A percentile compares a stretch with the other conserved stretches of the same genome.
phyloP scores from a whole-genome alignment of 2,888 invertebrate genomes.

The Bellardia bayeri region DNA sequence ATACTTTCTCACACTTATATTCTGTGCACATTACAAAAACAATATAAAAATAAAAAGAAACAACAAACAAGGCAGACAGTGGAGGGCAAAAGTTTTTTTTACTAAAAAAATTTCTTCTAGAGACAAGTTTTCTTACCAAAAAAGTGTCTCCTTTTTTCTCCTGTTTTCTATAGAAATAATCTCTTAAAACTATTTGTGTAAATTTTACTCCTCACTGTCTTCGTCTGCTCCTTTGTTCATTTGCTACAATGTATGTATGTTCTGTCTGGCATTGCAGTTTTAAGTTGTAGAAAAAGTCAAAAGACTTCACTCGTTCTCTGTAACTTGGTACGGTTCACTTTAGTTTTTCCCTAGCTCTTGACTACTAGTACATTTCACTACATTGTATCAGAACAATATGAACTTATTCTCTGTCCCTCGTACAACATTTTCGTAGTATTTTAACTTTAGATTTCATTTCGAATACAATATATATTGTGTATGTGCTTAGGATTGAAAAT shows the following conservation, averaged over 20 bases:
- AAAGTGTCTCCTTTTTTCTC: no score
- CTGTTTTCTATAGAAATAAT: no score
- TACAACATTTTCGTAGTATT: neutral
- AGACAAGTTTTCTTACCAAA: neutral
- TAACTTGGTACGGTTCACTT: conserved; percentile 19
- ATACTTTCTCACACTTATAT: conserved; percentile 10
- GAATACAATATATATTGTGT: conserved; percentile 22
- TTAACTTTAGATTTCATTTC: conserved; percentile 37
- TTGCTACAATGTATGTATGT: conserved; percentile 2
- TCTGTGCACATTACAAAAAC: neutral
- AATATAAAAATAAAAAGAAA: neutral
- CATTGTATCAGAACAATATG: neutral
- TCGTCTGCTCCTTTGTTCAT: neutral
- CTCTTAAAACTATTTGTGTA: no score
- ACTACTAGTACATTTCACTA: conserved; percentile 11
- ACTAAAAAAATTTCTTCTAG: no score
- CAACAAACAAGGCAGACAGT: conserved; percentile 1
- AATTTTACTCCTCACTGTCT: conserved; percentile 33
- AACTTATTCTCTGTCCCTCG: neutral
- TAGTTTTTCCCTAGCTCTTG: conserved; percentile 11
- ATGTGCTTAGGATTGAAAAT: conserved; percentile 62
- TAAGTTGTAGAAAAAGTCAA: conserved; percentile 43
- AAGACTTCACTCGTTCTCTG: conserved; percentile 24
- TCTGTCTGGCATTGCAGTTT: conserved; percentile 47
- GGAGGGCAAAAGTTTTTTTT: neutral